A percentile compares a stretch with the other conserved stretches of the same genome.
Conservation (phyloP, 2,797 vertebrate species). For the Acrossocheilus fasciatus region DNA sequence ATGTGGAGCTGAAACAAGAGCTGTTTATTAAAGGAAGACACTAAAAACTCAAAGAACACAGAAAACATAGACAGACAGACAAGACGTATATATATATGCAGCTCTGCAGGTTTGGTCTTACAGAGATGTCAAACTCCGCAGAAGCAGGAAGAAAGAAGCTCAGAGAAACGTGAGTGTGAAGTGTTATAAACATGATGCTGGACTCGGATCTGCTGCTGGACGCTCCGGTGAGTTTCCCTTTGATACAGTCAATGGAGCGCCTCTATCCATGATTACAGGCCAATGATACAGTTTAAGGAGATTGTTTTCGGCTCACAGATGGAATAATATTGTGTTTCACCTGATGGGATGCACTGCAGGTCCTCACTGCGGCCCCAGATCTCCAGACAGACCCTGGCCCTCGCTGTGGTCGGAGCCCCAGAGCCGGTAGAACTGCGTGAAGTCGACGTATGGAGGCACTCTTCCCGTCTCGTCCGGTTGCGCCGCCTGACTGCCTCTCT, state of each 20-base stretch:
- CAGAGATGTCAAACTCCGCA: background rate
- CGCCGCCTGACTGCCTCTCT: conserved; percentile 86
- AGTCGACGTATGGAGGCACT: conserved; percentile 96
- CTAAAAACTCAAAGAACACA: conserved; percentile 25
- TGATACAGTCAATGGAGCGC: background rate
- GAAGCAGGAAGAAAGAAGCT: background rate
- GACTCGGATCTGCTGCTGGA: background rate
- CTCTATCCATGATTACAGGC: background rate
- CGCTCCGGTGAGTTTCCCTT: background rate
- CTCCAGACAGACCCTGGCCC: conserved; percentile 76
- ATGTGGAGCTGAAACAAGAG: conserved; percentile 6
- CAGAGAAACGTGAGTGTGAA: background rate
- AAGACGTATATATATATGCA: background rate
- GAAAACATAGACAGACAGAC: conserved; percentile 1
- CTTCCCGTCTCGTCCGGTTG: conserved; percentile 94
- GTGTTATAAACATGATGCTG: background rate
- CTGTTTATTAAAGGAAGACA: conserved; percentile 34
- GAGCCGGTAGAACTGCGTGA: conserved; percentile 92
- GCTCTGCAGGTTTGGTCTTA: background rate
- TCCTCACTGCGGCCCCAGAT: conserved; percentile 70
- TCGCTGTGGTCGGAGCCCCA: conserved; percentile 93
- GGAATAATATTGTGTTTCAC: no score
- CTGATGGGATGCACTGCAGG: no score
- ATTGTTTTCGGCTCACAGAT: background rate
- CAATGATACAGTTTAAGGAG: background rate